phyloP scores from a whole-genome alignment of 2,888 invertebrate genomes.

The Eupsilia transversa region DNA sequence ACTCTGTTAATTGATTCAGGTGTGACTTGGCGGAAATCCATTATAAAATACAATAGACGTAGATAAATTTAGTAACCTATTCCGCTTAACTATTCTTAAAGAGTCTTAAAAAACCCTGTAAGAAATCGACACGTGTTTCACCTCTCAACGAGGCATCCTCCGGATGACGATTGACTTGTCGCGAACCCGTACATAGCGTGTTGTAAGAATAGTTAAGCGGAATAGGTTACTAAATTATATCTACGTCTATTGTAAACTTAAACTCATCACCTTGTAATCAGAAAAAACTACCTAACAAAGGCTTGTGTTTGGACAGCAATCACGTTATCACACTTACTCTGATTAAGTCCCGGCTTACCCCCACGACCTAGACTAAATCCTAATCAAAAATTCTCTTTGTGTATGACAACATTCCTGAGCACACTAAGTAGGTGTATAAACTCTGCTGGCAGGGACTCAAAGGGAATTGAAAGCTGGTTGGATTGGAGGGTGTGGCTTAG shows the following conservation, averaged over 20 bases:
- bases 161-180: no score
- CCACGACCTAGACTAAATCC: neutral
- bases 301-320: conserved; percentile 14
- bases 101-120: no score
- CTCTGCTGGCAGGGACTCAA: conserved; percentile 43
- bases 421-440: conserved; percentile 48
- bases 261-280: conserved; percentile 2
- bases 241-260: neutral
- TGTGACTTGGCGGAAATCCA: no score
- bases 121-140: no score
- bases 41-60: no score
- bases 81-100: no score
- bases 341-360: conserved; percentile 17
- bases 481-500: conserved; percentile 9
- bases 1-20: no score
- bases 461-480: conserved; percentile 50
- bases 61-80: no score
- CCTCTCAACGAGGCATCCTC: no score
- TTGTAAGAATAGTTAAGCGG: no score
- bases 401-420: conserved; percentile 38
- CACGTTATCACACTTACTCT: conserved; percentile 5
- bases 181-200: no score
- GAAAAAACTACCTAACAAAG: neutral
- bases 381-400: conserved; percentile 58
- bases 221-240: no score